Evolutionary conservation across 2,888 invertebrate genomes (phyloP).

Genomic region (Phytoseiulus persimilis): DNA sequence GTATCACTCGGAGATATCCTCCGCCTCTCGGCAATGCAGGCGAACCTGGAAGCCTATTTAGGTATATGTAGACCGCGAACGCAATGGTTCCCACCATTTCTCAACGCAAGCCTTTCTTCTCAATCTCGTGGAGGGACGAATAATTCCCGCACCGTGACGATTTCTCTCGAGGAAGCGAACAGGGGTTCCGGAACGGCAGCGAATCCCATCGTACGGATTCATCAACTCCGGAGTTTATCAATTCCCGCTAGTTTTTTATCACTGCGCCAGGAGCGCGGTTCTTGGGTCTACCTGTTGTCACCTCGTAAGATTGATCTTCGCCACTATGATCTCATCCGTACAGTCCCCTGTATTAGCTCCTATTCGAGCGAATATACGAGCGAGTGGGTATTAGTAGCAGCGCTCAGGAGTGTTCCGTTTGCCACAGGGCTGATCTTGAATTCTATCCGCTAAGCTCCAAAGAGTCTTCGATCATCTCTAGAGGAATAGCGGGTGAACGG

Average conservation of each 20-base stretch:
- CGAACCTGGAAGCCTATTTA: too few species aligned
- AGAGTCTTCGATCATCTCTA: constrained; percentile 5
- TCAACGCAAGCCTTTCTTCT: too few species aligned
- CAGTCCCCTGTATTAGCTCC: neutral
- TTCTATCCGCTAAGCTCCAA: neutral
- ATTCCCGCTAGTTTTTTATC: neutral
- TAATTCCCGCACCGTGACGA: neutral
- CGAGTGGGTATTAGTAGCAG: neutral
- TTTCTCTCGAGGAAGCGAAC: neutral
- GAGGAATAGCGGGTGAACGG: neutral
- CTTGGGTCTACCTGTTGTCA: neutral
- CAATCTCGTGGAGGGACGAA: too few species aligned
- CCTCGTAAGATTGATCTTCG: neutral
- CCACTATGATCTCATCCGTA: neutral
- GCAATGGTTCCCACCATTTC: too few species aligned
- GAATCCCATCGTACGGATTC: neutral
- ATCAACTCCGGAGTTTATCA: neutral
- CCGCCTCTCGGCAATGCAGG: too few species aligned
- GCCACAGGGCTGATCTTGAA: constrained; percentile 5
- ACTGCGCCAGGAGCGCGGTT: neutral
- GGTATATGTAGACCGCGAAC: too few species aligned
- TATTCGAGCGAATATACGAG: neutral
- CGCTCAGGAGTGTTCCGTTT: neutral
- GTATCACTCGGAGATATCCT: too few species aligned
- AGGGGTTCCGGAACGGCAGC: neutral